These are phyloP conservation scores for Microtus agrestis DNA, from an alignment of 2,797 vertebrate species.

Conservation along the genomic window DNA sequence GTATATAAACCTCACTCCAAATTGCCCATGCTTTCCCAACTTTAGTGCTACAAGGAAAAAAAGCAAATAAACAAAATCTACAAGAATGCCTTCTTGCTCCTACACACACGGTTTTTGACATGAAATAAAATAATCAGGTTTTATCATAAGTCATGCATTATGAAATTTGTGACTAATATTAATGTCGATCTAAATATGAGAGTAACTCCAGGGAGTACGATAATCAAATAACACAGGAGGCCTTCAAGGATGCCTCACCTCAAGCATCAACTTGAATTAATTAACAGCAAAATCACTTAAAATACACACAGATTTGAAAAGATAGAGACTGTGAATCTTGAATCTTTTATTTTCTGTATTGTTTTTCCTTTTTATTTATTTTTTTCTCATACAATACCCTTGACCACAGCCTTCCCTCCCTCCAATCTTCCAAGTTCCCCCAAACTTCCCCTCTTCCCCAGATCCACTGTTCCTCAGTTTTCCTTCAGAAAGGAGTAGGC, in stretches of 20 bases:
- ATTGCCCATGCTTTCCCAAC: neutral
- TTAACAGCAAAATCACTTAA: conserved; percentile 1
- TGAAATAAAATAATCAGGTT: neutral
- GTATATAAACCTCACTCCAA: neutral
- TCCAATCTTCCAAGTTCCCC: neutral
- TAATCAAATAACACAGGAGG: neutral
- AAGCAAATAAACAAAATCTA: neutral
- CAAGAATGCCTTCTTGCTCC: neutral
- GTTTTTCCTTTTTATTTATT: neutral
- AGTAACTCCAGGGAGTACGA: neutral
- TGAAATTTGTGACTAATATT: conserved; percentile 51
- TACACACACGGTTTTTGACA: neutral
- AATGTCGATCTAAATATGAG: conserved; percentile 37
- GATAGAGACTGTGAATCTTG: neutral
- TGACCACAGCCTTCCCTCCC: too few species aligned
- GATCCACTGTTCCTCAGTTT: neutral
- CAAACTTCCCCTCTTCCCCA: too few species aligned
- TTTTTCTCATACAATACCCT: neutral
- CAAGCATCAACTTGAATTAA: conserved; percentile 50
- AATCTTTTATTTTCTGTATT: neutral
- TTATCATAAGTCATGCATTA: neutral
- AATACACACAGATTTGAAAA: conserved; percentile 9
- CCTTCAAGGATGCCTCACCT: neutral
- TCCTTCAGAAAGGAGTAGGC: neutral
- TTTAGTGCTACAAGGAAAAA: neutral